Percentiles rank a stretch among this genome's conserved stretches.
Conservation (phyloP, 2,888 invertebrate species). For the Acholoe squamosa region DNA sequence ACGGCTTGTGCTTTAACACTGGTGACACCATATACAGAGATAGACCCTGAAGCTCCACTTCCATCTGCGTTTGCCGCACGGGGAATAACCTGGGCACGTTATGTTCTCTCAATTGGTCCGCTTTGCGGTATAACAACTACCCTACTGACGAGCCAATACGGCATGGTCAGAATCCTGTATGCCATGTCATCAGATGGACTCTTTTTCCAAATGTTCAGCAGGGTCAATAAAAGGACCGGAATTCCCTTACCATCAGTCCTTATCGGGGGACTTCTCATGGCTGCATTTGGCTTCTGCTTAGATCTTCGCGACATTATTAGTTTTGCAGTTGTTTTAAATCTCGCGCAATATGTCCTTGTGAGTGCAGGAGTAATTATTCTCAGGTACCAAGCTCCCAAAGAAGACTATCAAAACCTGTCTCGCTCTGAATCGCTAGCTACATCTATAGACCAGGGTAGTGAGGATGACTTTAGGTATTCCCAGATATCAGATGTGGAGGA, state of each 20-base stretch:
- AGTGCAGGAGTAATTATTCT: constrained; percentile 67
- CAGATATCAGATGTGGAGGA: constrained; percentile 55
- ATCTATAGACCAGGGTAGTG: not conserved
- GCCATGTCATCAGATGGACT: constrained; percentile 70
- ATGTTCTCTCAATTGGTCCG: constrained; percentile 80
- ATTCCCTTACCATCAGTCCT: constrained; percentile 65
- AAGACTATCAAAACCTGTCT: not conserved
- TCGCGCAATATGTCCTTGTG: constrained; percentile 66
- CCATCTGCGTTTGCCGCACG: constrained; percentile 78
- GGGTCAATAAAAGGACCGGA: constrained; percentile 58
- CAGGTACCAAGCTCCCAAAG: constrained; percentile 64
- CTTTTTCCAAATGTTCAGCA: constrained; percentile 61
- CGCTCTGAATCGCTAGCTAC: not conserved
- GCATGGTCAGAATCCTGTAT: constrained; percentile 64
- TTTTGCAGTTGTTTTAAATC: constrained; percentile 66
- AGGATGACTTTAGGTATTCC: constrained; percentile 35
- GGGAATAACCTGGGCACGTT: constrained; percentile 79
- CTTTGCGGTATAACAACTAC: constrained; percentile 80
- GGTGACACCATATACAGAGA: constrained; percentile 72
- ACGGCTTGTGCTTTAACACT: constrained; percentile 64
- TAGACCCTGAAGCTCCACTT: constrained; percentile 79
- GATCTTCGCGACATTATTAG: constrained; percentile 65
- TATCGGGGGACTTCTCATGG: constrained; percentile 60
- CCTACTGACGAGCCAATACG: constrained; percentile 66
- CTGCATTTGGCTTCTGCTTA: constrained; percentile 64